Evolutionary conservation across 2,113 vertebrate species (phyloP).

Genomic region (Callithrix jacchus): DNA sequence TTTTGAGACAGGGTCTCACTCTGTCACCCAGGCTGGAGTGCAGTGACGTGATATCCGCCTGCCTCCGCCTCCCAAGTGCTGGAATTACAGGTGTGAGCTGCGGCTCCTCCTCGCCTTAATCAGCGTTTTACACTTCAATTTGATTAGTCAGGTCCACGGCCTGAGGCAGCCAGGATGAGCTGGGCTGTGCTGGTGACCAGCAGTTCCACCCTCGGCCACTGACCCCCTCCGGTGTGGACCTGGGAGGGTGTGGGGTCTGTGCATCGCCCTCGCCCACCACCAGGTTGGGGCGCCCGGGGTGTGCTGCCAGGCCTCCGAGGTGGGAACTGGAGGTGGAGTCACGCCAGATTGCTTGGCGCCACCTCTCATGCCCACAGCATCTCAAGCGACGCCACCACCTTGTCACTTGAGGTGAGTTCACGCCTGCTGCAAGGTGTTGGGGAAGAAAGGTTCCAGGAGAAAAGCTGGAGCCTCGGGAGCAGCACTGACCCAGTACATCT

Average conservation of each 20-base stretch:
- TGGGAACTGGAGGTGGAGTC: neutral
- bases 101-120: fast-evolving
- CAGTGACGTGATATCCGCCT: neutral
- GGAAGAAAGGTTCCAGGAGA: neutral
- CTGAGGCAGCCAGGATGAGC: neutral
- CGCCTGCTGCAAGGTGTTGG: neutral
- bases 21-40: too few species aligned
- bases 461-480: neutral
- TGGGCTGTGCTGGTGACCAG: neutral
- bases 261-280: fast-evolving
- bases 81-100: neutral
- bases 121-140: neutral
- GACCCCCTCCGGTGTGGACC: neutral
- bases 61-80: neutral
- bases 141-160: neutral
- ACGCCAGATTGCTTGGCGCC: fast-evolving
- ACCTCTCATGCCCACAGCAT: too few species aligned
- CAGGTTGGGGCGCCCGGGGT: fast-evolving
- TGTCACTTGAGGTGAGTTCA: neutral
- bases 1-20: too few species aligned
- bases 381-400: too few species aligned
- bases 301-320: too few species aligned
- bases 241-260: neutral
- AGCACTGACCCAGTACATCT: neutral
- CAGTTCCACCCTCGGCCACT: neutral